Evolutionary conservation across 2,797 vertebrate species (phyloP).

Genomic region (Pagetopsis macropterus): DNA sequence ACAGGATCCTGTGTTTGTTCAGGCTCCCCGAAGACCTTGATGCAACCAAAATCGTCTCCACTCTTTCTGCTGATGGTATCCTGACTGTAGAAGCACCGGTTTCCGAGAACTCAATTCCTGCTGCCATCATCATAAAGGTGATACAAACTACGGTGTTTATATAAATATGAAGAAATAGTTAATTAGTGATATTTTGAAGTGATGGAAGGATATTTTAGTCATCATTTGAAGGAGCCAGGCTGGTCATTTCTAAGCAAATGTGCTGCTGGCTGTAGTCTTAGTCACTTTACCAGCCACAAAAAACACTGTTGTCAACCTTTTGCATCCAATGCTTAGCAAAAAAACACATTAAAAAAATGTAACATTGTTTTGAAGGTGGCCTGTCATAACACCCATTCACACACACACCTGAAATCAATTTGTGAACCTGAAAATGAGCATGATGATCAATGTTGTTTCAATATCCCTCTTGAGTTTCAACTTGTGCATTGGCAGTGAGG

Average conservation of each 20-base stretch:
- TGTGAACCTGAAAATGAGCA: too few relatives aligned
- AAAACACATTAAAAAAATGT: too few relatives aligned
- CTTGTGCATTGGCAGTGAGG: not conserved
- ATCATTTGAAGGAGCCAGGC: not conserved
- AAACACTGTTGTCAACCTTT: too few relatives aligned
- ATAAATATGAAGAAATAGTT: slow-evolving; percentile 3
- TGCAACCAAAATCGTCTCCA: slow-evolving; percentile 64
- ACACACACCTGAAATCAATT: too few relatives aligned
- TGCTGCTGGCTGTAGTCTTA: not conserved
- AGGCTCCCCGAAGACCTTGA: slow-evolving; percentile 80
- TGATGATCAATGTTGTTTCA: not conserved
- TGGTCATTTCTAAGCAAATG: not conserved
- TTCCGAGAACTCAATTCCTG: slow-evolving; percentile 51
- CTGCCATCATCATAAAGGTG: slow-evolving; percentile 77
- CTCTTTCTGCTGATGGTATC: slow-evolving; percentile 78
- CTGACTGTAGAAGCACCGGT: slow-evolving; percentile 80
- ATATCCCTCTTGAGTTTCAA: slow-evolving; percentile 3
- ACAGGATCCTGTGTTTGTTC: slow-evolving; percentile 30
- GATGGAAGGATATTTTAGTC: too few relatives aligned
- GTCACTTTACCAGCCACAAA: too few relatives aligned
- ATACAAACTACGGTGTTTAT: not conserved
- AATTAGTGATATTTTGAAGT: too few relatives aligned
- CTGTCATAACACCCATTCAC: too few relatives aligned
- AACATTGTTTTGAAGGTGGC: too few relatives aligned
- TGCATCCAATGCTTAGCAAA: too few relatives aligned